Evolutionary conservation across 2,888 invertebrate genomes (phyloP).

Genomic region (Lomographa bimaculata): DNA sequence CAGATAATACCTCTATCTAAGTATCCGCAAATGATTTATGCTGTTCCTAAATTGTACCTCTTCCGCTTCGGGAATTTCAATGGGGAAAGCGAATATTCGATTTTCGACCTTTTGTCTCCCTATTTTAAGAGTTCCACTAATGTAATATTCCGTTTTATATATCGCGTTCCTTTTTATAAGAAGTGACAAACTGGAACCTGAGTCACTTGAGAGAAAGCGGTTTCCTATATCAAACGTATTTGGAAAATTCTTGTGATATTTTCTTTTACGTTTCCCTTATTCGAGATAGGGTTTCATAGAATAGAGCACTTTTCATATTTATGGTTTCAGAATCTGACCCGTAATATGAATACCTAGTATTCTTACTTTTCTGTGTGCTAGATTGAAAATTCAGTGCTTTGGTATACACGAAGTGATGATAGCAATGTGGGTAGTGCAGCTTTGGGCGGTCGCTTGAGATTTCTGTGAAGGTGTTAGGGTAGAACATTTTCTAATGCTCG

Average conservation of each 20-base stretch:
- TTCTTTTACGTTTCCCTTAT: conserved; percentile 13
- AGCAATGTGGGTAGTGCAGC: too few relatives aligned
- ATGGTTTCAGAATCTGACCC: conserved; percentile 2
- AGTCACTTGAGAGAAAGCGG: conserved; percentile 23
- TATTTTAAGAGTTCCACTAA: conserved; percentile 27
- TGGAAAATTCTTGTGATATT: conserved; percentile 18
- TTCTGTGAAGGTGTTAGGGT: too few relatives aligned
- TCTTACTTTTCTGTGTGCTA: too few relatives aligned
- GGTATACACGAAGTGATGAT: too few relatives aligned
- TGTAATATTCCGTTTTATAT: conserved; percentile 16
- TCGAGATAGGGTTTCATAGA: conserved; percentile 12
- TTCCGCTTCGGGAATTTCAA: conserved; percentile 44
- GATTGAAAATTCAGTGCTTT: too few relatives aligned
- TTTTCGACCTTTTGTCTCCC: conserved; percentile 36
- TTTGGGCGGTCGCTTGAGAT: too few relatives aligned
- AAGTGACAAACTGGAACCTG: conserved; percentile 27
- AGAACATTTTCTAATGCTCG: too few relatives aligned
- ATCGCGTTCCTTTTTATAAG: conserved; percentile 19
- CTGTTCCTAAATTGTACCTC: conserved; percentile 36
- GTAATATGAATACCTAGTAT: too few relatives aligned
- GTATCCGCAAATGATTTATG: conserved; percentile 49
- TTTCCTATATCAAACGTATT: conserved; percentile 21
- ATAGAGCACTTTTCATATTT: conserved; percentile 6
- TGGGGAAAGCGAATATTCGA: conserved; percentile 35
- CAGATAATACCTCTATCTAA: conserved; percentile 46